These are phyloP conservation scores for Pyrocoelia pectoralis DNA, from an alignment of 2,888 invertebrate genomes.

Conservation along the genomic window DNA sequence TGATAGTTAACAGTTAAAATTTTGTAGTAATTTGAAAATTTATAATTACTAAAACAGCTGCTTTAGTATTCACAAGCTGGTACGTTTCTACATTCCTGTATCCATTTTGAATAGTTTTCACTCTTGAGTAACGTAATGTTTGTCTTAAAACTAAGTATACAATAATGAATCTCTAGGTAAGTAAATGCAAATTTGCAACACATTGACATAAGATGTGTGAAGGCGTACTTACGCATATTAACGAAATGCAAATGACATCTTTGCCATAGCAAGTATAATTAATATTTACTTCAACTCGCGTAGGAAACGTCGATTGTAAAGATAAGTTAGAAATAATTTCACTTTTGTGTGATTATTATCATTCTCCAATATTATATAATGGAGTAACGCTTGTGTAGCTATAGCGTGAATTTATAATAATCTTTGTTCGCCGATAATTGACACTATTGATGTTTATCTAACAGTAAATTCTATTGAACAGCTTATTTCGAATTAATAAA, in stretches of 20 bases:
- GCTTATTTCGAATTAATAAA: background rate
- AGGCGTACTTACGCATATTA: constrained; percentile 4
- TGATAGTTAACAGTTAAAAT: no score
- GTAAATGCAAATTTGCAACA: no score
- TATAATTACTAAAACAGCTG: background rate
- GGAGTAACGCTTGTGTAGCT: background rate
- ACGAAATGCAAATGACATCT: constrained; percentile 13
- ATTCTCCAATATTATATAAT: background rate
- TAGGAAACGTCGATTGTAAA: constrained; percentile 12
- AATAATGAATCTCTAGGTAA: background rate
- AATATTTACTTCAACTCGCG: background rate
- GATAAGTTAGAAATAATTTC: constrained; percentile 12
- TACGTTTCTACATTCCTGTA: background rate
- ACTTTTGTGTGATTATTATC: constrained; percentile 12
- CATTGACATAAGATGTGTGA: background rate
- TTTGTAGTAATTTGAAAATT: background rate
- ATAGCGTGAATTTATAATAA: background rate
- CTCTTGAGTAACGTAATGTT: background rate
- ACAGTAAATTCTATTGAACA: background rate
- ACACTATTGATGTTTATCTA: constrained; percentile 3
- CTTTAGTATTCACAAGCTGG: background rate
- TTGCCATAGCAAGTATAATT: background rate
- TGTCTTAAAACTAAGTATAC: background rate
- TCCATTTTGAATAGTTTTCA: background rate
- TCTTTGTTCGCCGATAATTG: background rate